These are phyloP conservation scores for Ernsta delagoae DNA, from an alignment of 2,888 invertebrate species.

Conservation along the genomic window DNA sequence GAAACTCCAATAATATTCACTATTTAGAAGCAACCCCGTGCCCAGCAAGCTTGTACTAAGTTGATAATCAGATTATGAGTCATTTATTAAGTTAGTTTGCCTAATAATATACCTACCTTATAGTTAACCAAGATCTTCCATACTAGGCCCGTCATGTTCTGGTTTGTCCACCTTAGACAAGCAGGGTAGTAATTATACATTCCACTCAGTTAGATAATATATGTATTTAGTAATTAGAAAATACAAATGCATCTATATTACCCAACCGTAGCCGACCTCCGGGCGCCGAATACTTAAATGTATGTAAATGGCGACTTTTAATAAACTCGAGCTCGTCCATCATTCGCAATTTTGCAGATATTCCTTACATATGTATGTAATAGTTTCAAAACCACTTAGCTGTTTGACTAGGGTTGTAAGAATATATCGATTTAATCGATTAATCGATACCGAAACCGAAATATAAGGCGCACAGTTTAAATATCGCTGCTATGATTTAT, in stretches of 20 bases:
- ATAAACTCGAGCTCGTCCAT: conserved; percentile 24
- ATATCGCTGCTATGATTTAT: too few relatives aligned
- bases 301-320: conserved; percentile 24
- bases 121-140: too few relatives aligned
- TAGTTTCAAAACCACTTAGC: conserved; percentile 29
- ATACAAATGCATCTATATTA: neutral
- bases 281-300: conserved; percentile 6
- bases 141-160: too few relatives aligned
- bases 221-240: conserved; percentile 5
- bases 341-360: conserved; percentile 27
- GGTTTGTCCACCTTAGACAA: neutral
- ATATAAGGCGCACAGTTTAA: too few relatives aligned
- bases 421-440: neutral
- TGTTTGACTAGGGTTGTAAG: conserved; percentile 3
- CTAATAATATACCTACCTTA: too few relatives aligned
- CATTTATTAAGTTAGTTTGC: too few relatives aligned
- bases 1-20: too few relatives aligned
- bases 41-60: too few relatives aligned
- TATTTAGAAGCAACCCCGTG: too few relatives aligned
- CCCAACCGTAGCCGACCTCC: conserved; percentile 10
- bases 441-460: neutral
- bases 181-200: neutral
- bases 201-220: neutral
- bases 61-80: too few relatives aligned
- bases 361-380: conserved; percentile 28